phyloP scores from a whole-genome alignment of 2,888 invertebrate species.

The Pycnomerus fuliginosus region DNA sequence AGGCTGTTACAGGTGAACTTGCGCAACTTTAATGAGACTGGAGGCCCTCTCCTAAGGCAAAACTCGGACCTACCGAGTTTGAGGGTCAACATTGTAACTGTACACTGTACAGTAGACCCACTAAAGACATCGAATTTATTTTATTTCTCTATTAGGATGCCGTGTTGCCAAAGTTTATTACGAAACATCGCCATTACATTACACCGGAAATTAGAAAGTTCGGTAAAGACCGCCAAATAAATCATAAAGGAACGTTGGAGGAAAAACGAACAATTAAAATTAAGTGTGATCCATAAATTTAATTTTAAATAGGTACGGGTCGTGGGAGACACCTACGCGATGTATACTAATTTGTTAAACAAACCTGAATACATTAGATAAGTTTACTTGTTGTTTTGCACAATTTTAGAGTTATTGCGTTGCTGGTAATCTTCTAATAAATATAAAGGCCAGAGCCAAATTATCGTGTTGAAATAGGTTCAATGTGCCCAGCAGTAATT shows the following conservation, averaged over 20 bases:
- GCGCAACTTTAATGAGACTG: slow-evolving; percentile 8
- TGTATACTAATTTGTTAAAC: no score
- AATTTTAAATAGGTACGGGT: no score
- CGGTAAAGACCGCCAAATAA: slow-evolving; percentile 3
- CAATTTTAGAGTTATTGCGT: no score
- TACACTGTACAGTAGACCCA: slow-evolving; percentile 5
- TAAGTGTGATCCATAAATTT: no score
- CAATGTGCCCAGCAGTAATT: no score
- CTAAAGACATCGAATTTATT: slow-evolving; percentile 4
- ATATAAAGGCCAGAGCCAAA: no score
- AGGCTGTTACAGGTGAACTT: slow-evolving; percentile 21
- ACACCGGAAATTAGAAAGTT: slow-evolving; percentile 13
- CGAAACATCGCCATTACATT: slow-evolving; percentile 5
- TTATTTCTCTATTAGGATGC: neutral
- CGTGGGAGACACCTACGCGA: no score
- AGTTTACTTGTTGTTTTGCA: no score
- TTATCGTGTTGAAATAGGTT: no score
- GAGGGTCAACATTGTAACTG: slow-evolving; percentile 17
- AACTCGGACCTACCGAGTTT: slow-evolving; percentile 1
- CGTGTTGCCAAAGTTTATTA: neutral
- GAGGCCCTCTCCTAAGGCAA: slow-evolving; percentile 12
- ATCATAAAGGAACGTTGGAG: slow-evolving; percentile 6
- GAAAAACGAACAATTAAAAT: no score
- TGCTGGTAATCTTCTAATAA: no score
- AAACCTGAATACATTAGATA: no score